Percentiles rank a stretch among this genome's conserved stretches.
Evolutionary conservation across 2,113 vertebrate species (phyloP).

Genomic region (Lepidothrix coronata): DNA sequence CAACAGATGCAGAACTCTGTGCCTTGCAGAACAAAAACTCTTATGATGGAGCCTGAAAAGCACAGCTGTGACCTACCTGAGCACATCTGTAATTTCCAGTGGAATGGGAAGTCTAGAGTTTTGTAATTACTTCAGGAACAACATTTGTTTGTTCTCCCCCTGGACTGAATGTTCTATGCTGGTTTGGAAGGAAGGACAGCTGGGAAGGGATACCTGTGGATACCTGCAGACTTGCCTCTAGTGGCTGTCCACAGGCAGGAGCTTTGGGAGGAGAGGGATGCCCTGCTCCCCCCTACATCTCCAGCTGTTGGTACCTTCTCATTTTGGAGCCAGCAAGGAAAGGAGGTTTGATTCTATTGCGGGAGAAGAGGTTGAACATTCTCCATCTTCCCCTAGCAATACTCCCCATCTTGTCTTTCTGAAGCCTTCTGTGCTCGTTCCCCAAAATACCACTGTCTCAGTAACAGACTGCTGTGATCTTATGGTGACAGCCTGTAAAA

Average conservation of each 20-base stretch:
- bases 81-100: not conserved
- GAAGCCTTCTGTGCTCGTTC: not conserved
- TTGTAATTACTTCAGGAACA: not conserved
- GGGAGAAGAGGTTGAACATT: not conserved
- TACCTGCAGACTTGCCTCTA: not conserved
- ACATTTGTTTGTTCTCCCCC: not conserved
- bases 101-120: not conserved
- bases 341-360: not conserved
- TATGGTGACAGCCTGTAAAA: constrained; percentile 19
- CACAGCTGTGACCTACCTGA: not conserved
- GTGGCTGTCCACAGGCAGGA: not conserved
- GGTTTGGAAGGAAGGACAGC: not conserved
- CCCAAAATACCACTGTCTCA: not conserved
- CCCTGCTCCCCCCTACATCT: not conserved
- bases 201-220: not conserved
- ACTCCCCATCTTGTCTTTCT: not conserved
- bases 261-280: not conserved
- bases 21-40: not conserved
- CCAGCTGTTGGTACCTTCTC: not conserved
- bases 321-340: not conserved
- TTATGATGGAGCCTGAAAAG: not conserved
- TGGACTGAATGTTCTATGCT: not conserved
- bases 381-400: not conserved
- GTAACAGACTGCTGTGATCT: not conserved
- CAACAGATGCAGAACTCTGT: not conserved